Evolutionary conservation across 2,113 vertebrate species (phyloP).

Genomic region (Prolemur simus): DNA sequence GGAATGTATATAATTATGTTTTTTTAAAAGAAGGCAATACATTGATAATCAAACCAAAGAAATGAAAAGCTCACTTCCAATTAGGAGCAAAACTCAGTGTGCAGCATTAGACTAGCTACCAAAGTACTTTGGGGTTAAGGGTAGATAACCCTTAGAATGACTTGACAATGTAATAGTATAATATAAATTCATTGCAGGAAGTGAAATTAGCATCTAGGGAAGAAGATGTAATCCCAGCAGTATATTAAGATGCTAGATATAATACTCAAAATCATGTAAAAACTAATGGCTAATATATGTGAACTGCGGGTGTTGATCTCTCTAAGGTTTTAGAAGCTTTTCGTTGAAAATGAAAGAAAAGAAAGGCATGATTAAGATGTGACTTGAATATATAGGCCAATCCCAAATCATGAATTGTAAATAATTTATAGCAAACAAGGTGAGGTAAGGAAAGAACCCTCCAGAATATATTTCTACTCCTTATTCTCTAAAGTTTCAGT

Average conservation of each 20-base stretch:
- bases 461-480: not conserved
- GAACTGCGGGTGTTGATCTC: not conserved
- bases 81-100: not conserved
- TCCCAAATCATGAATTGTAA: not conserved
- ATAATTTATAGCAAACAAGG: not conserved
- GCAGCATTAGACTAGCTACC: not conserved
- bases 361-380: not conserved
- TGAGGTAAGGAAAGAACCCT: not conserved
- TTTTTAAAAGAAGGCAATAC: not conserved
- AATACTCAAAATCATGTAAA: slow-evolving; percentile 4
- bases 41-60: slow-evolving; percentile 36
- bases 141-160: not conserved
- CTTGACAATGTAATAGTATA: not conserved
- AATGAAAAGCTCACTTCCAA: slow-evolving; percentile 47
- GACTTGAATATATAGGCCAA: not conserved
- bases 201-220: not conserved
- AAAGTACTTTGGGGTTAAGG: not conserved
- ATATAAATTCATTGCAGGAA: not conserved
- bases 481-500: not conserved
- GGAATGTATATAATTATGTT: not conserved
- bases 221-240: not conserved
- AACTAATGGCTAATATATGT: not conserved
- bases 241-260: not conserved
- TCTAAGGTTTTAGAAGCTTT: not conserved
- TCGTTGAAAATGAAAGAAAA: not conserved